Percentiles rank a stretch among this genome's conserved stretches.
These are phyloP conservation scores for Acipenser transmontanus DNA, from an alignment of 2,797 vertebrate species.

Conservation along the genomic window DNA sequence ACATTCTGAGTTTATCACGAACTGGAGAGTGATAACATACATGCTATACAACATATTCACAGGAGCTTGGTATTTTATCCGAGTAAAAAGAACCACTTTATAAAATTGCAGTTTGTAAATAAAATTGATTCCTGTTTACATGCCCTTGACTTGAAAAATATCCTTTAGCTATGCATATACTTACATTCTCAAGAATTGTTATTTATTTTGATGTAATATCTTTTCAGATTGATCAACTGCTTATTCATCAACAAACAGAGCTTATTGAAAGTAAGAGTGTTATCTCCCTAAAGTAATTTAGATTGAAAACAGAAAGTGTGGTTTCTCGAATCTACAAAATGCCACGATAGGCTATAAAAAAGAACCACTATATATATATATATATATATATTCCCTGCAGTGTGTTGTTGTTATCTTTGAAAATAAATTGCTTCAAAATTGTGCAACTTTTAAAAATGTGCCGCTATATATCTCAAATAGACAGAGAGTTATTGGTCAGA, in stretches of 20 bases:
- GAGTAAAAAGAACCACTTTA: not conserved
- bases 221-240: slow-evolving; percentile 60
- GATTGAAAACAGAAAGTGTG: not conserved
- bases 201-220: slow-evolving; percentile 14
- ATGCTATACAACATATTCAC: not conserved
- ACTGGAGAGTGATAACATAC: too few relatives aligned
- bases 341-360: too few relatives aligned
- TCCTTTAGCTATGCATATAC: not conserved
- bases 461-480: too few relatives aligned
- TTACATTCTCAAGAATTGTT: not conserved
- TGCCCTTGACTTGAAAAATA: not conserved
- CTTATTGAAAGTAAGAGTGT: slow-evolving; percentile 55
- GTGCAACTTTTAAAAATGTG: too few relatives aligned
- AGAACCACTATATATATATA: too few relatives aligned
- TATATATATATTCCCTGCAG: too few relatives aligned
- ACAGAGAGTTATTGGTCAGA: too few relatives aligned
- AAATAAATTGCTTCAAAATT: too few relatives aligned
- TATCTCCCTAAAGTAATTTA: not conserved
- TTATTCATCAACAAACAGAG: slow-evolving; percentile 65
- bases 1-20: too few relatives aligned
- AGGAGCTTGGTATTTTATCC: not conserved
- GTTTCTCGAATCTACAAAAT: not conserved
- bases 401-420: too few relatives aligned
- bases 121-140: too few relatives aligned
- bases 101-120: not conserved